Base-by-base conservation (phyloP, 2,888 invertebrate species). In the Eupithecia pulchellata region DNA sequence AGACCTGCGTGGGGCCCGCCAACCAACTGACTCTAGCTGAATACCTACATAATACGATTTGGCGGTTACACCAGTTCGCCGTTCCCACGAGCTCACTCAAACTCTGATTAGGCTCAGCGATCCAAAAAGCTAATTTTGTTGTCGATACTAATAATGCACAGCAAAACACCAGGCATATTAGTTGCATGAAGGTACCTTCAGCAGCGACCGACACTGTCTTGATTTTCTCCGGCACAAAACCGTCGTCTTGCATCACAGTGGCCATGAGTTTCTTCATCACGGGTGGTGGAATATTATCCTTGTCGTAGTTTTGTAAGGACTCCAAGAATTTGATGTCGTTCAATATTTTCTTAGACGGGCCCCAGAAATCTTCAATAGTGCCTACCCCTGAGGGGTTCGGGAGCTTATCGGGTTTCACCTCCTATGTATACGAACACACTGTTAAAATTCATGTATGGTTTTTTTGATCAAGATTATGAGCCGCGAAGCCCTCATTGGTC, bases 311-410 rank as follows among this genome's bases (percentile, higher is more conserved):
- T 52, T 98, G 95, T 67, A 99, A 94, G 25, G 96, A 96, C 76
- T 99, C 98, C 68, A 99, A 90, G 86, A 99, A 99, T 85, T 97
- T 98, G 78, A 98, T 97, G 86, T 99, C 99, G 73, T 98, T 97
- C 2, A 99, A 94, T 25, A 98, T 89, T 86, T 97, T 97, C 84
- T 98, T 97, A 0, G 99, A 98, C 0, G 98, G 96, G 0, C 97
- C 97, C 99, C 99, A 99, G 85, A 96, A 99, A 86, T 99, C 99
- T 77, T 99, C 99, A 1, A 97, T 88, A 75, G 97, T 97, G 4
- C 98, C 98, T 11, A 97, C 96, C 1, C 98, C 98, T 25, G 96
- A 96, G 0, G 98, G 97, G 85, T 97, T 97, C 0, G 97, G 97
- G 47, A 98, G 91, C 83, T 97, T 96, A 78, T 99, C 98, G 0